Evolutionary conservation across 2,113 vertebrate species (phyloP), one percentile per base, ranked within the genome.

Genomic region (Coryphaenoides rupestris): DNA sequence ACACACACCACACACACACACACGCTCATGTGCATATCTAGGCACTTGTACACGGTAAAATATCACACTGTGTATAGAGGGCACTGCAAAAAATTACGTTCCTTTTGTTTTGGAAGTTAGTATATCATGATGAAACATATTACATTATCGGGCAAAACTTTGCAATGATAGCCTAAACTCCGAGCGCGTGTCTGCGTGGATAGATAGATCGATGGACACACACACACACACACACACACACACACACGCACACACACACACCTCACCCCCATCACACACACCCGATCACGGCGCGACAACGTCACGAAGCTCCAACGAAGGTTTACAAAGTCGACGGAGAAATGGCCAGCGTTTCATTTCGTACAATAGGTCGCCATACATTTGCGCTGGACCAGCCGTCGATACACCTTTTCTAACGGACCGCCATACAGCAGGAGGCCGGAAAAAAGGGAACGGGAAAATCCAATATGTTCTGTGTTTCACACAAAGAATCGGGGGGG

Each of bases 401-500:
- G 71, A 66, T 66, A 74, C 59, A 54, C 53, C 28, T 63, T 23
- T 78, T 75, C 58, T 64, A 73, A 83, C 71, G 63, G 64, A 73
- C 19, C 60, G 24, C 54, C 65, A 63, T 22, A 59, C 49, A n/a
- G 53, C 28, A 9, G 49, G 54, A 65, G 47, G n/a, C n/a, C n/a
- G n/a, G 53, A 66, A 52, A 57, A 62, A 12, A 12, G 33, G 52
- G 0, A 47, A 64, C 28, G 26, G 59, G 19, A 61, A 62, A 77
- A 80, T 79, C 73, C 75, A 66, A 75, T 76, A 75, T 12, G 59
- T 4, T 68, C 70, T 72, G 55, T 73, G 70, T 70, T 76, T 75
- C 66, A 73, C 75, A 81, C 76, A 86, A 82, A 82, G 80, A 88
- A 85, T 85, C 66, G 80, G 54, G 33, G 33, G 80, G 54, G n/a